A percentile compares a stretch with the other conserved stretches of the same genome.
phyloP scores from a whole-genome alignment of 2,888 invertebrate genomes.

The Cylindroiulus punctatus region DNA sequence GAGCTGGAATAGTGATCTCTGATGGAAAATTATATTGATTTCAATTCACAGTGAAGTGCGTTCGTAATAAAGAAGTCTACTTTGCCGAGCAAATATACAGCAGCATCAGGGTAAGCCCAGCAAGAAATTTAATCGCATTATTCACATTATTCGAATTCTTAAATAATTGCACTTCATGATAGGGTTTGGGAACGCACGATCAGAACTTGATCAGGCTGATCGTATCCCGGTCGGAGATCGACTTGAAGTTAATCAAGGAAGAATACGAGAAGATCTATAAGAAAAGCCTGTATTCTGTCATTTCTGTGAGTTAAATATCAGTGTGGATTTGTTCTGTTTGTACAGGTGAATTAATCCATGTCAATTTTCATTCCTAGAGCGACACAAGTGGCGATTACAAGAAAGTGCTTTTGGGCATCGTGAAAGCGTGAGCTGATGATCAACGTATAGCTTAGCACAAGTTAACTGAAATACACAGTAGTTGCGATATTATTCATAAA shows the following conservation, averaged over 20 bases:
- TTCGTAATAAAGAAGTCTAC: conserved; percentile 64
- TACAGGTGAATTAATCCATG: too few relatives aligned
- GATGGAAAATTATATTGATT: background rate
- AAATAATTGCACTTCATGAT: background rate
- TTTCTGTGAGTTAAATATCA: conserved; percentile 54
- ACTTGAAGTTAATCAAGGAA: conserved; percentile 57
- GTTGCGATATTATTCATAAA: too few relatives aligned
- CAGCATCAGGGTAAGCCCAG: conserved; percentile 63
- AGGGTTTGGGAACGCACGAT: conserved; percentile 67
- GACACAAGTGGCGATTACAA: conserved; percentile 56
- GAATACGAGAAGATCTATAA: conserved; percentile 57
- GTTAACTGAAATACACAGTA: too few relatives aligned
- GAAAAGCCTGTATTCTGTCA: conserved; percentile 53
- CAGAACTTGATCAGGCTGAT: conserved; percentile 66
- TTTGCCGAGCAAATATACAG: conserved; percentile 66
- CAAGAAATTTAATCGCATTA: background rate
- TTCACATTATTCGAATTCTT: background rate
- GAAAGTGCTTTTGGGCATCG: conserved; percentile 48
- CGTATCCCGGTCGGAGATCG: conserved; percentile 57
- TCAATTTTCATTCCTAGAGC: conserved; percentile 11
- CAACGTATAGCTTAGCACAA: too few relatives aligned
- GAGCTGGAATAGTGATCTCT: too few relatives aligned
- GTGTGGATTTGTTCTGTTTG: too few relatives aligned
- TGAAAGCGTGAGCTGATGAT: background rate
- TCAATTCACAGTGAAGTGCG: conserved; percentile 64